Base-by-base conservation (phyloP, 2,113 vertebrate species). In the Himantopus leucocephalus region DNA sequence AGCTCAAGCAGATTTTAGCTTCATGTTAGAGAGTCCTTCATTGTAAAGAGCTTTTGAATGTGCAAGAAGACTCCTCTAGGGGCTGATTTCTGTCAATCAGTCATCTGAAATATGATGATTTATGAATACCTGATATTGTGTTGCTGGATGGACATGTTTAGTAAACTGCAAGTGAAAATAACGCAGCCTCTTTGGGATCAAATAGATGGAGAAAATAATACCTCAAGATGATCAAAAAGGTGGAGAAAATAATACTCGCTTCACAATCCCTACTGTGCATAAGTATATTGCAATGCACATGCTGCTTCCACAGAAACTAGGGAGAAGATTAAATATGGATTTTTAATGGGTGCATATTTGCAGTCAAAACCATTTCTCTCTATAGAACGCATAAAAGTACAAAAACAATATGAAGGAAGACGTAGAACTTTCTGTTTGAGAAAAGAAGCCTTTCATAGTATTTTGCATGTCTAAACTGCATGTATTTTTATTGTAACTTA, bases 21-120 rank as follows among this genome's bases (percentile, higher is more conserved):
- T 62, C 0, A 0, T 89, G 86, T 90, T 75, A 79, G 79, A 96
- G 91, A 87, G 76, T 70, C 53, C 77, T 97, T 95, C 87, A 82
- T 27, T 50, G 48, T 58, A 94, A 95, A 95, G 87, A 85, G 97
- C 92, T 95, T 77, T 94, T 96, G 91, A 92, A 87, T 52, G 72
- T 85, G 85, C 53, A 35, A 47, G 62, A 83, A 66, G 58, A 39
- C 81, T 91, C 71, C 92, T 85, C 70, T 82, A 76, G 91, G 86
- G 62, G 62, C 70, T 85, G 92, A 94, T 91, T 95, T 95, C 80
- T 95, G 84, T 77, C 94, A 92, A 79, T 96, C 91, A 87, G 48
- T 80, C 87, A 43, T n/a, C 60, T 71, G 93, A 66, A 89, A 93
- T 56, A 91, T 27, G 79, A 72, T 90, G 94, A 96, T 96, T 94